A percentile compares a stretch with the other conserved stretches of the same genome.
phyloP scores from a whole-genome alignment of 2,888 invertebrate genomes.

The Lypha dubia region DNA sequence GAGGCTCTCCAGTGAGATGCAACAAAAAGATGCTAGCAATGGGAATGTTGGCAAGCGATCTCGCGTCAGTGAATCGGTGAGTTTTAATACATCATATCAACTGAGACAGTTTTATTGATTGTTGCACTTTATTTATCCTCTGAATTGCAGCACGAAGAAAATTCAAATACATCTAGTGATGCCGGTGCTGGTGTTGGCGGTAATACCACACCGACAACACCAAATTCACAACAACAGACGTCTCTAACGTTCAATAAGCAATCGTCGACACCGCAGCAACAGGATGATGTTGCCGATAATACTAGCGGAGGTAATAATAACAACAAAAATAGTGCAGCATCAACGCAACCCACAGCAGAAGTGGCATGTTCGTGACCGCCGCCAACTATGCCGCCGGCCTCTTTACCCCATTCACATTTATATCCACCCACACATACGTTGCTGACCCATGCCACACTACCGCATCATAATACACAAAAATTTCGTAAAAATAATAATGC shows the following conservation, averaged over 20 bases:
- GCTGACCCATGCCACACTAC: conserved; percentile 67
- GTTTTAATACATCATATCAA: conserved; percentile 1
- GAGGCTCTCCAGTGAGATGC: conserved; percentile 81
- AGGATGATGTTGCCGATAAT: conserved; percentile 58
- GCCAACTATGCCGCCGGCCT: conserved; percentile 72
- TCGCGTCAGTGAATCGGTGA: conserved; percentile 82
- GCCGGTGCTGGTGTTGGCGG: conserved; percentile 69
- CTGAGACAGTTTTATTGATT: neutral
- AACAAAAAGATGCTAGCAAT: conserved; percentile 74
- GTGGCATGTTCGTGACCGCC: conserved; percentile 83
- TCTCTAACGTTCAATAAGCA: conserved; percentile 76
- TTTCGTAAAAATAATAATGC: conserved; percentile 82
- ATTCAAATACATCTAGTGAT: conserved; percentile 82
- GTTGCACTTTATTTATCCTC: neutral
- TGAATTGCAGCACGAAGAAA: conserved; percentile 78
- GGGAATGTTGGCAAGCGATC: conserved; percentile 73
- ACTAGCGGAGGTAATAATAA: conserved; percentile 54
- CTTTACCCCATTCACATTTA: conserved; percentile 67
- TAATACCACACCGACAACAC: conserved; percentile 78
- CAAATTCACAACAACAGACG: conserved; percentile 77
- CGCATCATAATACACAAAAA: conserved; percentile 76
- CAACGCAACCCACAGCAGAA: conserved; percentile 78
- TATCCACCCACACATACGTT: conserved; percentile 69
- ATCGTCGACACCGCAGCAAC: conserved; percentile 45
- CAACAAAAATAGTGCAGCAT: conserved; percentile 68